These are phyloP conservation scores for Bolinopsis microptera DNA, from an alignment of 37 sponge, comb jelly and placozoan species.

Conservation along the genomic window DNA sequence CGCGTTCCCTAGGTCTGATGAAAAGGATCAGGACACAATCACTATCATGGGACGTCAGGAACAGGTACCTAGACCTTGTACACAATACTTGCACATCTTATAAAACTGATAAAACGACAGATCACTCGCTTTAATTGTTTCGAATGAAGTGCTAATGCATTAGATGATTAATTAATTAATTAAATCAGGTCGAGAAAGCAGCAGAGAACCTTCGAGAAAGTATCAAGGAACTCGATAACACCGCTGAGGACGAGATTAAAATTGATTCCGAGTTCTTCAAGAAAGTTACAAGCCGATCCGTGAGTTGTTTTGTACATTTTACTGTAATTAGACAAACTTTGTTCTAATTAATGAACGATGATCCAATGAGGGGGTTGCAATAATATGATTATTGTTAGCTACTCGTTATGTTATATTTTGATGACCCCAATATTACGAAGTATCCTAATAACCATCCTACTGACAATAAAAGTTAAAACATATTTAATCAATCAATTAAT, in stretches of 20 bases:
- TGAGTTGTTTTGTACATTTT: neutral
- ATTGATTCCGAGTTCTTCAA: conserved; percentile 74
- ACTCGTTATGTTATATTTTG: too few species aligned
- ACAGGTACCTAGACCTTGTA: conserved; percentile 66
- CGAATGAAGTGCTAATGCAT: too few species aligned
- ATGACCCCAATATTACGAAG: too few species aligned
- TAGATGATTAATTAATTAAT: too few species aligned
- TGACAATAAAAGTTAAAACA: too few species aligned
- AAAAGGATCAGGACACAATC: conserved; percentile 75
- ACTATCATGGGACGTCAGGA: conserved; percentile 85
- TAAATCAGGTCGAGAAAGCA: conserved; percentile 7
- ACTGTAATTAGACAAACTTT: too few species aligned
- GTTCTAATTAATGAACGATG: too few species aligned
- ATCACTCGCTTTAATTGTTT: too few species aligned
- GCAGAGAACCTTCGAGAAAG: neutral
- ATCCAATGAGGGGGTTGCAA: too few species aligned
- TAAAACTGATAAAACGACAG: conserved; percentile 76
- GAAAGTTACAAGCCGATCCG: conserved; percentile 36
- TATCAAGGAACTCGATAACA: conserved; percentile 72
- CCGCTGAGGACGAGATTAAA: conserved; percentile 74
- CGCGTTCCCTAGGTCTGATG: conserved; percentile 79
- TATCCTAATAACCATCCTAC: too few species aligned
- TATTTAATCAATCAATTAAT: too few species aligned
- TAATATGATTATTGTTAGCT: too few species aligned
- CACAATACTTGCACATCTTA: conserved; percentile 73